These are phyloP conservation scores for Plagodis dolabraria DNA, from an alignment of 2,888 invertebrate genomes.

Conservation along the genomic window DNA sequence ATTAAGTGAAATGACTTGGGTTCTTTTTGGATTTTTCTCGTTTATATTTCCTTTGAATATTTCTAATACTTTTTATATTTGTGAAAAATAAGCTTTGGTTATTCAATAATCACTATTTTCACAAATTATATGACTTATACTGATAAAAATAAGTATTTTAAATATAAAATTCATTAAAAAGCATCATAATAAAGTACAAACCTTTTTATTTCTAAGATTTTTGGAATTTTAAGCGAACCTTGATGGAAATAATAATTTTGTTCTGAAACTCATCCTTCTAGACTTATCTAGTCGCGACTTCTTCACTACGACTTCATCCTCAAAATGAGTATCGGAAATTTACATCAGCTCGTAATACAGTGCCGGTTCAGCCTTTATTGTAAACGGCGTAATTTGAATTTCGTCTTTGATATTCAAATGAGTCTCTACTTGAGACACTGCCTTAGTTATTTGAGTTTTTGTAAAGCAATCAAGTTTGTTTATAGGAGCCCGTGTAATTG, in stretches of 20 bases:
- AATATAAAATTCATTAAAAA: no score
- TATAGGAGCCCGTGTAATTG: constrained; percentile 81
- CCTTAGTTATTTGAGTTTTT: constrained; percentile 85
- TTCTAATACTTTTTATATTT: background rate
- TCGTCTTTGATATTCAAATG: constrained; percentile 85
- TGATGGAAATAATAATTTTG: no score
- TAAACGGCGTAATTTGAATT: constrained; percentile 85
- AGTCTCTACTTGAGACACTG: constrained; percentile 83
- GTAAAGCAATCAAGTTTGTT: constrained; percentile 85
- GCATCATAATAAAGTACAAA: no score
- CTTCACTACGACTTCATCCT: constrained; percentile 78
- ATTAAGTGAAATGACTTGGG: constrained; percentile 5
- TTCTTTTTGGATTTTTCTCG: background rate
- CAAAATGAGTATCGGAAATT: constrained; percentile 84
- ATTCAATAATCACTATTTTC: no score
- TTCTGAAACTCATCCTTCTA: background rate
- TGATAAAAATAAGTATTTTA: no score
- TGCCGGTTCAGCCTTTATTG: constrained; percentile 81
- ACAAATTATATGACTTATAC: no score
- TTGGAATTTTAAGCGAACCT: no score
- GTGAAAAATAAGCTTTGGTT: background rate
- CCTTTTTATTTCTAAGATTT: no score
- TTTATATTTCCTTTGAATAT: no score
- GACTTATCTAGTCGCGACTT: constrained; percentile 64
- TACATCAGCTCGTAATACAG: constrained; percentile 83